Evolutionary conservation across 2,888 invertebrate species (phyloP), one percentile per base, ranked within the genome.

Genomic region (Limnephilus lunatus): DNA sequence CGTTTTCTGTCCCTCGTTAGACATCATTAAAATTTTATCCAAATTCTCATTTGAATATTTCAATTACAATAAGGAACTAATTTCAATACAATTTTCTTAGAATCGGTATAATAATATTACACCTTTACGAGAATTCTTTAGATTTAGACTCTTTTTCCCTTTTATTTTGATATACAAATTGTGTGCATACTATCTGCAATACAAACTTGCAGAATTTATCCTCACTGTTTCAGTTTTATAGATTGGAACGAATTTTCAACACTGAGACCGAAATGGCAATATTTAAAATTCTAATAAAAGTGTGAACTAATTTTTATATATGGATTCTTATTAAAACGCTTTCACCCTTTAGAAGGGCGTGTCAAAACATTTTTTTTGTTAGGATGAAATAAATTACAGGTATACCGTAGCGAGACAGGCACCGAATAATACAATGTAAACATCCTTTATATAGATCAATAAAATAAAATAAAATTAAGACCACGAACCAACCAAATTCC

Each of bases 31-130:
- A 68, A 91, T 48, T 68, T 53, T 88, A 86, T 86, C n/a, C 86
- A 86, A 86, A 48, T 44, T 48, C 44, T 44, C 86, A 44, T 86
- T 86, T 86, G 86, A 86, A 86, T 86, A 86, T 86, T 86, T 86
- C 86, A 86, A 86, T 86, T n/a, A 86, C 86, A 83, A 39, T 35
- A 83, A 35, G 68, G 25, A 68, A 68, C 68, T 83, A 11, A 68
- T 68, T 83, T 35, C 1, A 83, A 83, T 9, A 68, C 2, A 19
- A 83, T 25, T 83, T 83, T 83, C 39, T 19, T 35, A 4, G 35
- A 32, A 35, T 35, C 83, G 83, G 25, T 25, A 35, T 83, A 35
- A 83, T 25, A 25, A 83, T 68, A 83, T 83, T 15, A 32, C 83
- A 32, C 83, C 35, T 25, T 35, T 3, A 25, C 25, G 9, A n/a